A percentile compares a stretch with the other conserved stretches of the same genome.
Conservation (phyloP, 2,888 invertebrate species). For the Smittia aterrima region DNA sequence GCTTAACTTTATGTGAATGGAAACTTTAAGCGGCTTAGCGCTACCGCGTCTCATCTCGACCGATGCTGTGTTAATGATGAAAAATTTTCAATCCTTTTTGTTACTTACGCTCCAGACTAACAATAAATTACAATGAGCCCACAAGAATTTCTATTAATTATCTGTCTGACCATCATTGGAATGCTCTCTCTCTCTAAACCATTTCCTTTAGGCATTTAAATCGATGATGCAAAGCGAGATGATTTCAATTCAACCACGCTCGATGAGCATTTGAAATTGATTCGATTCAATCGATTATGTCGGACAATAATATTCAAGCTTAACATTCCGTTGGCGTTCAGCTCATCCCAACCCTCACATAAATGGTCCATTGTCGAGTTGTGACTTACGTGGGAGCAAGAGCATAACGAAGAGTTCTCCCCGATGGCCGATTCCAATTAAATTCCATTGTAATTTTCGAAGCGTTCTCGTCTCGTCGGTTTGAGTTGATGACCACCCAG, state of each 20-base stretch:
- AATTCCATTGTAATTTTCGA: conserved; percentile 36
- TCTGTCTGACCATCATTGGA: conserved; percentile 29
- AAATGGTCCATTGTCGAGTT: conserved; percentile 8
- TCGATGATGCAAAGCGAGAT: conserved; percentile 3
- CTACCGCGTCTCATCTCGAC: background rate
- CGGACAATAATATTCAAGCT: conserved; percentile 17
- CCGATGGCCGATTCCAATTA: conserved; percentile 36
- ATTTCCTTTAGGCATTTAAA: conserved; percentile 10
- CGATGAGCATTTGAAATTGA: conserved; percentile 8
- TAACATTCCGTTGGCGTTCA: conserved; percentile 27
- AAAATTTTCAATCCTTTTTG: conserved; percentile 10
- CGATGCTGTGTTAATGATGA: conserved; percentile 1
- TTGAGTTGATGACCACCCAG: conserved; percentile 32
- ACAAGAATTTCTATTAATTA: conserved; percentile 13
- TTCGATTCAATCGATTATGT: conserved; percentile 33
- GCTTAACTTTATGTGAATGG: background rate
- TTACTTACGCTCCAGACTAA: background rate
- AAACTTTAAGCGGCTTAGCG: background rate
- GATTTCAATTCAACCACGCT: background rate
- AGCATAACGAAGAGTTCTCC: background rate
- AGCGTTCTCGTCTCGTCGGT: background rate
- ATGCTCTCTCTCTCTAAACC: background rate
- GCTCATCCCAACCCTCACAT: background rate
- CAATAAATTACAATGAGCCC: conserved; percentile 11
- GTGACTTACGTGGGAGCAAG: conserved; percentile 22